These are phyloP conservation scores for Abramis brama DNA, from an alignment of 2,113 vertebrate species.

Conservation along the genomic window DNA sequence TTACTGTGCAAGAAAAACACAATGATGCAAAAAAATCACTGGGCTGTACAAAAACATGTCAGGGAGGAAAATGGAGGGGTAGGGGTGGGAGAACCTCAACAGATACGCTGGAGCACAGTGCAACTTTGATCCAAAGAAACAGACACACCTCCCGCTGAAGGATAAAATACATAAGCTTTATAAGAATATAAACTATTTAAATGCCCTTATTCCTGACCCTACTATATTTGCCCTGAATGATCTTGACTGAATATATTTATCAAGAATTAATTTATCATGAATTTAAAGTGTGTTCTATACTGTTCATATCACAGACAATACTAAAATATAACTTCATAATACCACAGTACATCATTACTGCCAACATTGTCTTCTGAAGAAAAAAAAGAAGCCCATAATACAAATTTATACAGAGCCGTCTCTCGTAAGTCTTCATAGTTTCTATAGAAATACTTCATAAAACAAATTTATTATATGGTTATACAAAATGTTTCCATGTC, in stretches of 20 bases:
- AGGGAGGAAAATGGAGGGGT: background rate
- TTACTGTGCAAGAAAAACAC: constrained; percentile 57
- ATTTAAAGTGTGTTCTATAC: too few species aligned
- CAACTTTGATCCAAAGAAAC: background rate
- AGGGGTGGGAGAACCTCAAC: background rate
- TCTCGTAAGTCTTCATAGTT: background rate
- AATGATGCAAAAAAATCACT: constrained; percentile 38
- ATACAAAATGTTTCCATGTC: background rate
- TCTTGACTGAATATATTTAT: too few species aligned
- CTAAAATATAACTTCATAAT: too few species aligned
- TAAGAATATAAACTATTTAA: too few species aligned
- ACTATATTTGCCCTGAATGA: too few species aligned
- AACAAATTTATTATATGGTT: background rate
- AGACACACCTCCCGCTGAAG: background rate
- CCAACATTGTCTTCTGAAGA: too few species aligned
- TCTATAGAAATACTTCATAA: background rate
- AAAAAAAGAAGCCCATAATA: background rate
- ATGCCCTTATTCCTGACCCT: too few species aligned
- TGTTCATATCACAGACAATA: too few species aligned
- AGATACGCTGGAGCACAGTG: background rate
- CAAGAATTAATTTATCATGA: too few species aligned
- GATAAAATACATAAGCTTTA: background rate
- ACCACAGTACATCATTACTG: too few species aligned
- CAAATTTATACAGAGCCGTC: background rate
- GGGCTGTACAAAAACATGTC: constrained; percentile 19